Base-by-base conservation (phyloP, 2,797 vertebrate genomes). In the Pampus argenteus region DNA sequence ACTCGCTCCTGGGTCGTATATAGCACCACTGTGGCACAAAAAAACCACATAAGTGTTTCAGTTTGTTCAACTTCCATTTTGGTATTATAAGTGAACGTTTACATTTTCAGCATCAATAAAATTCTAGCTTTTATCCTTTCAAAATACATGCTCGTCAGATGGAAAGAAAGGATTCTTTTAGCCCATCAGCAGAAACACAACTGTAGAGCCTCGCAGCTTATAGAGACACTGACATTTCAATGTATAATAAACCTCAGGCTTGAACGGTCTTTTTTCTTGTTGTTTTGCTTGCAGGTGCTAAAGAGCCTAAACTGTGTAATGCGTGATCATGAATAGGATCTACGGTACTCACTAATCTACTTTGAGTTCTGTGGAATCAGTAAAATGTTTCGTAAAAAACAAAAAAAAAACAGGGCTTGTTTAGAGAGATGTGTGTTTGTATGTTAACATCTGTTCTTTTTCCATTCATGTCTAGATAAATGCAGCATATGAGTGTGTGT, bases 321-420 rank as follows among this genome's bases (percentile, higher is more conserved):
- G 22, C 58, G 47, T 64, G 57, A 78, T 71, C 70, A 38, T 59
- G 65, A 84, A 75, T 9, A 57, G 62, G 74, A 84, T 84, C 47
- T 77, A 66, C 54, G n/a, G n/a, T 48, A 7, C 22, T 64, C 15
- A 49, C 63, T 86, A 91, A 91, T 87, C 83, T 48, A 66, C 82
- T 90, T 79, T 84, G 69, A 5, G 54, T 49, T 85, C 67, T 9
- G 11, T 57, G 66, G 40, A 54, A 48, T 60, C 29, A n/a, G 9
- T 63, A 71, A 71, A 67, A 56, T 5, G n/a, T 60, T 72, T 72
- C 58, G 68, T 74, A 72, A 20, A 17, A 42, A 17, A 42, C 81
- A 9, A 61, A 51, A 42, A 17, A 42, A 82, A 9, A 61, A 51
- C 2, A 5, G 25, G 44, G 59, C 65, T 45, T 25, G 1, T 38